Evolutionary conservation across 2,888 invertebrate genomes (phyloP), one percentile per base, ranked within the genome.

Genomic region (Apeira syringaria): DNA sequence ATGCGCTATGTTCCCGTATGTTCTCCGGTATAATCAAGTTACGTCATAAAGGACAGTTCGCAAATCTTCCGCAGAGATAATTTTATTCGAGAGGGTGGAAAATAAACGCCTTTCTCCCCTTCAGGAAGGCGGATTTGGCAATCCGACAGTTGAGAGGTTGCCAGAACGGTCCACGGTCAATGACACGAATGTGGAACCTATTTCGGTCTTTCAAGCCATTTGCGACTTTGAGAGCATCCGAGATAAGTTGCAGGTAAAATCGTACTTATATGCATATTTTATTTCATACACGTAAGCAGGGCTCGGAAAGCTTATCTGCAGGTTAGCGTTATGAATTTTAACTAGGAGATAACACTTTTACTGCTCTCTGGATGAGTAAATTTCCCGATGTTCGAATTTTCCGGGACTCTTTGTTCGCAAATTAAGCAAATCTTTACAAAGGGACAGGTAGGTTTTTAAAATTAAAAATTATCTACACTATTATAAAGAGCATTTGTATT

Each of bases 101-200:
- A 47, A 50, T 50, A 50, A 36, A 28, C 8, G 22, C n/a, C 30
- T 38, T 25, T 45, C 48, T 4, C 24, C 36, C 24, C 37, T 50
- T 36, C 36, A 20, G 42, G 64, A 31, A 46, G 51, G 54, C 50
- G 59, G 56, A 52, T 54, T 56, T 59, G 62, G 62, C 66, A 61
- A 47, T 37, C 41, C 50, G 53, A 47, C 37, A 55, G 45, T 17
- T 9, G 17, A 42, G 41, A 50, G 56, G 37, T 7, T 40, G 35
- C 33, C 38, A 44, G 33, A 28, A n/a, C 27, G 5, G 31, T 54
- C 47, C 63, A 61, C 59, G 70, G 68, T 73, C 72, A 71, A 63
- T 68, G 70, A 72, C 71, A 67, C 61, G 28, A 10, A 5, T 61
- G 47, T 46, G 51, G 45, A 59, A 56, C 62, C 58, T 24, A 20